phyloP scores from a whole-genome alignment of 2,888 invertebrate genomes.

The Subacronicta megacephala region DNA sequence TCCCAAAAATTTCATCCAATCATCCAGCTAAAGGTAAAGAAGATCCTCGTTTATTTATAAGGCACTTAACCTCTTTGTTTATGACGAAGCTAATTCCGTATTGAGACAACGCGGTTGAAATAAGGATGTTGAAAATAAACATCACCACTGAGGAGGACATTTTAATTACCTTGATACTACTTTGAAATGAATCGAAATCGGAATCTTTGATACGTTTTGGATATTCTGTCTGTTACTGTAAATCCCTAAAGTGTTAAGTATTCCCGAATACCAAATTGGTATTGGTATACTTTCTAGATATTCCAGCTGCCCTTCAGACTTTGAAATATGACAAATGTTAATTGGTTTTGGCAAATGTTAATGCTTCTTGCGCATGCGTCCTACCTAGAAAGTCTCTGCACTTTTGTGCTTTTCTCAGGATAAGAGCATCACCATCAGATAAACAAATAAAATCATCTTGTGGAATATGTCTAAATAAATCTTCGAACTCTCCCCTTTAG shows the following conservation, averaged over 20 bases:
- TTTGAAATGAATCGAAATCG: slow-evolving; percentile 31
- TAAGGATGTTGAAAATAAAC: slow-evolving; percentile 59
- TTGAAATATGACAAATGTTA: too few relatives aligned
- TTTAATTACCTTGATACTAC: slow-evolving; percentile 45
- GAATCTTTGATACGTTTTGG: slow-evolving; percentile 21
- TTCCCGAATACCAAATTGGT: too few relatives aligned
- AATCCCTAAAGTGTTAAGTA: too few relatives aligned
- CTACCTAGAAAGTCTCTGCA: not conserved
- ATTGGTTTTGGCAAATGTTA: not conserved
- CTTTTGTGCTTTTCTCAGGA: not conserved
- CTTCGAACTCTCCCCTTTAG: too few relatives aligned
- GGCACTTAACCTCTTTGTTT: slow-evolving; percentile 80
- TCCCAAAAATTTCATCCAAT: slow-evolving; percentile 62
- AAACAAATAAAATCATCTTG: too few relatives aligned
- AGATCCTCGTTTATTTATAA: slow-evolving; percentile 72
- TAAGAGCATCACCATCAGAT: too few relatives aligned
- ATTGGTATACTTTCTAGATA: too few relatives aligned
- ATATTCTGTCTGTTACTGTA: not conserved
- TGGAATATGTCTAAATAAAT: too few relatives aligned
- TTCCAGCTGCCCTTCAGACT: too few relatives aligned
- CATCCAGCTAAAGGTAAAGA: slow-evolving; percentile 63
- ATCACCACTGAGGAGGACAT: slow-evolving; percentile 44
- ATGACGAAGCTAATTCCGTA: slow-evolving; percentile 75
- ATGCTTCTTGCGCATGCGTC: not conserved
- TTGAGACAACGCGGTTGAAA: slow-evolving; percentile 59